Conservation (phyloP, 2,888 invertebrate genomes). For the Neoitamus cyanurus region DNA sequence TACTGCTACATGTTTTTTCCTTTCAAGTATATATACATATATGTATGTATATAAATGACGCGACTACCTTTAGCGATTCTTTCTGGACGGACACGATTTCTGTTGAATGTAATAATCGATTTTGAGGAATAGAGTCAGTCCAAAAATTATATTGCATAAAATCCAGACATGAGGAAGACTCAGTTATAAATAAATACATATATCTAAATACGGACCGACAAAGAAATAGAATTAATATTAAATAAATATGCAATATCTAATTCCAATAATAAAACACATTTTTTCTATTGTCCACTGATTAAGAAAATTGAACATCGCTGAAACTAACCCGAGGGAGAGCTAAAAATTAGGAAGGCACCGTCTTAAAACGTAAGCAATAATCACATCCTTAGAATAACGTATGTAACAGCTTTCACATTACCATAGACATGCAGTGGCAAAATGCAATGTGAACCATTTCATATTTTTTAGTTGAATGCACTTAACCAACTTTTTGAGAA, state of each 20-base stretch:
- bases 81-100: neutral
- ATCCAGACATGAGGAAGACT: neutral
- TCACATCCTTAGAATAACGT: neutral
- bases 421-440: neutral
- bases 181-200: neutral
- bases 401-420: neutral
- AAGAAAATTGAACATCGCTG: neutral
- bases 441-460: neutral
- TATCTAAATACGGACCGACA: neutral
- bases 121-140: neutral
- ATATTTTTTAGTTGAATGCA: neutral
- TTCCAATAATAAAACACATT: neutral
- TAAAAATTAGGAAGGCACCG: neutral
- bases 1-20: too few species aligned
- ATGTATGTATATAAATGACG: neutral
- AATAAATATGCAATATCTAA: neutral
- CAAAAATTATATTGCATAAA: neutral
- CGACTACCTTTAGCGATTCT: neutral
- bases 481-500: neutral
- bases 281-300: neutral
- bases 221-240: neutral
- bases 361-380: neutral
- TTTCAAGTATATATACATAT: neutral
- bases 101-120: neutral
- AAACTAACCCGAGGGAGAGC: neutral